These are phyloP conservation scores for Halictus rubicundus DNA, from an alignment of 1,140 invertebrate species.

Conservation along the genomic window DNA sequence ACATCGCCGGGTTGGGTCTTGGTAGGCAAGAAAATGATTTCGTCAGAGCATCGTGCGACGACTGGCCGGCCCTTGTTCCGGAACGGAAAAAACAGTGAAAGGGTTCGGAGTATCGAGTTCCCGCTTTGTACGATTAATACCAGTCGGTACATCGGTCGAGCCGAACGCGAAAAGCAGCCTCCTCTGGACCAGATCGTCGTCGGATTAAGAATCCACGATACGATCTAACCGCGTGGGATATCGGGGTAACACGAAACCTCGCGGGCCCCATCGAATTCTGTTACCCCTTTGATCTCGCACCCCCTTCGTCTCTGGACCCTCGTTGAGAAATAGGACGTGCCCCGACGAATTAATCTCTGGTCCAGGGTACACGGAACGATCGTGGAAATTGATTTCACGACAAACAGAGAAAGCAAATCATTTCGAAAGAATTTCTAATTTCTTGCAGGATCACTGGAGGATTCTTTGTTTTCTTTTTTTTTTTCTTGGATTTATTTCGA, in stretches of 20 bases:
- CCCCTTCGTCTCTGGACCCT: conserved; percentile 13
- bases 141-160: conserved; percentile 22
- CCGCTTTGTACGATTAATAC: conserved; percentile 53
- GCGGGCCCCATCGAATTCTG: conserved; percentile 3
- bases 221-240: conserved; percentile 43
- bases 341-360: conserved; percentile 20
- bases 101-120: conserved; percentile 44
- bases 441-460: no score
- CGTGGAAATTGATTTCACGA: background rate
- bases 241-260: conserved; percentile 50
- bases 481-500: no score
- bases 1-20: background rate
- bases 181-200: conserved; percentile 18
- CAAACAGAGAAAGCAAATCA: background rate
- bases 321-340: conserved; percentile 20
- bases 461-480: no score
- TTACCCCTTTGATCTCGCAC: background rate
- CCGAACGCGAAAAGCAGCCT: conserved; percentile 38
- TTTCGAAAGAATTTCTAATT: no score
- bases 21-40: conserved; percentile 11
- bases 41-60: background rate
- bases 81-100: conserved; percentile 14
- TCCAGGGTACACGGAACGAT: background rate
- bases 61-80: conserved; percentile 9
- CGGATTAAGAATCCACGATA: conserved; percentile 47